Evolutionary conservation across 2,113 vertebrate genomes (phyloP).

Genomic region (Spermophilus dauricus): DNA sequence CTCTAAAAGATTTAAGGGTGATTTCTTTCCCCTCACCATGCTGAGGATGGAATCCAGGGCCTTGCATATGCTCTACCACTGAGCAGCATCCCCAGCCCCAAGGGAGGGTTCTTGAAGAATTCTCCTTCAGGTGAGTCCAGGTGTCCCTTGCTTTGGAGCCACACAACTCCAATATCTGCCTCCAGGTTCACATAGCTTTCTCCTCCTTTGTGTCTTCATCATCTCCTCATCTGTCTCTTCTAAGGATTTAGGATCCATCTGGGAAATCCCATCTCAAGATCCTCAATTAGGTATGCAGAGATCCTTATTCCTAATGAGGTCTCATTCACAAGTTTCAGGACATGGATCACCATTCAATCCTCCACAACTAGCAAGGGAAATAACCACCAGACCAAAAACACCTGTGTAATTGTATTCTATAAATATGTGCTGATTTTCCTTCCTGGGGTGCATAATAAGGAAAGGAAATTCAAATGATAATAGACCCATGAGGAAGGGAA

Average conservation of each 20-base stretch:
- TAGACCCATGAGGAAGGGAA: neutral
- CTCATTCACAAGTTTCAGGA: neutral
- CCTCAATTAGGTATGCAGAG: neutral
- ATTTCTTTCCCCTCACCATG: neutral
- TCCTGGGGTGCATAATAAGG: neutral
- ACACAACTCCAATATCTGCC: neutral
- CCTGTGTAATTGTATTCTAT: neutral
- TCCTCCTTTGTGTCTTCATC: neutral
- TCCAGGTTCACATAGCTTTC: neutral
- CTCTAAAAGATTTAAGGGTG: neutral
- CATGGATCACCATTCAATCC: neutral
- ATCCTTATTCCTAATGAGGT: neutral
- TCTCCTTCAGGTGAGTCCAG: neutral
- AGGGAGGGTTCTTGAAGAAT: neutral
- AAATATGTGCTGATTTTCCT: neutral
- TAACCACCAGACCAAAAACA: neutral
- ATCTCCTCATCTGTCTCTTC: neutral
- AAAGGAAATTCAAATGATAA: conserved; percentile 7
- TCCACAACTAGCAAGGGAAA: neutral
- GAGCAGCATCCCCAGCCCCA: neutral
- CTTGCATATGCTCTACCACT: neutral
- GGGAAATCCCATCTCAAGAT: neutral
- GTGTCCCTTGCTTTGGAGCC: neutral
- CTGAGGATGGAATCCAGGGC: neutral
- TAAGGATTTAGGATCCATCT: neutral